Conservation (phyloP, 2,113 vertebrate species). For the Nipponia nippon region DNA sequence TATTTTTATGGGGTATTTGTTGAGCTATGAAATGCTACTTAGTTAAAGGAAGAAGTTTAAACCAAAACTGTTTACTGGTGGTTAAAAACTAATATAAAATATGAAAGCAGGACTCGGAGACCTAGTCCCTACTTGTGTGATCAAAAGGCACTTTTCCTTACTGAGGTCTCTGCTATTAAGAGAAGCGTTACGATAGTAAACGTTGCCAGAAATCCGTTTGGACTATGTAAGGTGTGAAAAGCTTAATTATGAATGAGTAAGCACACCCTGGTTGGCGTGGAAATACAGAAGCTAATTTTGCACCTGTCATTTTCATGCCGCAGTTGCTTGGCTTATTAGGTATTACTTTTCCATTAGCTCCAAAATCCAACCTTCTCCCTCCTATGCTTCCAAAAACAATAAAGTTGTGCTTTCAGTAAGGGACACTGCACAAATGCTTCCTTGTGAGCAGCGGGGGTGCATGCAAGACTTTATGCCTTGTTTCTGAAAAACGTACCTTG, state of each 20-base stretch:
- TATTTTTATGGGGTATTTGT: neutral
- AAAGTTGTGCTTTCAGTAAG: neutral
- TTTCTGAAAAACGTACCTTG: neutral
- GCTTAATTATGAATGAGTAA: slow-evolving; percentile 35
- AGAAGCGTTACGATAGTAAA: neutral
- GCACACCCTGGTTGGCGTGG: neutral
- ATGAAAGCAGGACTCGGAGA: neutral
- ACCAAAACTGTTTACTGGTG: neutral
- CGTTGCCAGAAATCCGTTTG: neutral
- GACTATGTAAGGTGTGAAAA: slow-evolving; percentile 2
- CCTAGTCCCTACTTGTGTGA: neutral
- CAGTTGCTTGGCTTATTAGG: slow-evolving; percentile 31
- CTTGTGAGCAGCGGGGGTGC: accelerated
- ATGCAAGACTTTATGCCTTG: neutral
- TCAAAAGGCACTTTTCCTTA: neutral
- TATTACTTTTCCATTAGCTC: neutral
- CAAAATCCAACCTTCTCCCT: neutral
- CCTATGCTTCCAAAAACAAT: neutral
- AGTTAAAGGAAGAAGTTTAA: neutral
- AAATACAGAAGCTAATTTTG: slow-evolving; percentile 40
- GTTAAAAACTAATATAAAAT: neutral
- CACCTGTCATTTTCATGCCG: slow-evolving; percentile 26
- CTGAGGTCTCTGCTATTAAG: neutral
- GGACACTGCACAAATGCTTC: neutral
- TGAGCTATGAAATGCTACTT: neutral